Base-by-base conservation (phyloP, 2,113 vertebrate species). In the Ariopsis seemanni region DNA sequence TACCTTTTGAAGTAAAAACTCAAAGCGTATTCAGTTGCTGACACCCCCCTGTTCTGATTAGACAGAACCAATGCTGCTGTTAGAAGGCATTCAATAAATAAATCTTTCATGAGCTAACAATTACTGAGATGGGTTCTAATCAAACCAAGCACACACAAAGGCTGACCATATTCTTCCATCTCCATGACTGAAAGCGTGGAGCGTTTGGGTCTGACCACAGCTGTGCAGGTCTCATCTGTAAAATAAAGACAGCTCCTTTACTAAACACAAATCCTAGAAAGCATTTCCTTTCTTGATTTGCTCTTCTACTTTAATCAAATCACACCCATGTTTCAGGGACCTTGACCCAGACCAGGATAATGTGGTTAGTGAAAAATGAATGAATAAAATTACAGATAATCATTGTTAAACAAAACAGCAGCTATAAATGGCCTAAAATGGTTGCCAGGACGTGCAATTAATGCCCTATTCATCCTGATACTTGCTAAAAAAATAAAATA, bases 221-320 rank as follows among this genome's bases (percentile, higher is more conserved):
- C 93, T 1, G 91, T 88, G 53, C 95, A 96, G 2, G n/a, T 60
- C 0, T 83, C 86, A 71, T 4, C 95, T 96, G 89, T 62, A 89
- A 79, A 86, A 83, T 77, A 22, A 57, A 7, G 25, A 53, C 58
- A 84, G 27, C 48, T 17, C 1, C 8, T 53, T 15, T 72, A 69
- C 48, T 58, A 5, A 67, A 65, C 58, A 50, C 1, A n/a, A 60
- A 60, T 48, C 8, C 9, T 53, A 30, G 0, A 65, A 30, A 63
- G 1, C 7, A 55, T 58, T 77, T 79, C 0, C 0, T 57, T 74
- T 22, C 17, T 25, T 4, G 22, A 9, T 74, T 48, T 71, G 14
- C 67, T 34, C 2, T 7, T 74, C 9, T 50, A 74, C 17, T 74
- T 50, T 20, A 74, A 48, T 48, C 10, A 72, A 42, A 71, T 30